These are phyloP conservation scores for Crotalus viridis DNA, from an alignment of 2,113 vertebrate species.

Conservation along the genomic window DNA sequence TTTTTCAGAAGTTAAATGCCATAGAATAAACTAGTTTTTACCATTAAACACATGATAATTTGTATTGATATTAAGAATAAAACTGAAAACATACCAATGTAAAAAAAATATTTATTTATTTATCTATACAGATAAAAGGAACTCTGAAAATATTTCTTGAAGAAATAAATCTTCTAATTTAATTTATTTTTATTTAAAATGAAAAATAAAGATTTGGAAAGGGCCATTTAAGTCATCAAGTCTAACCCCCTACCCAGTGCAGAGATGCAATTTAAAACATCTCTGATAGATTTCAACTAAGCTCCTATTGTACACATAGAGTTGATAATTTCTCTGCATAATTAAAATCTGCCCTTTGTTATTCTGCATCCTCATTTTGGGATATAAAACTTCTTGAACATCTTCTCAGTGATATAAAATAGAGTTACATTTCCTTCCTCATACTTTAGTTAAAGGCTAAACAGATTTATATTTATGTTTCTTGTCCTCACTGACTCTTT, in stretches of 20 bases:
- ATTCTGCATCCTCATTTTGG: neutral
- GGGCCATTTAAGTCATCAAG: neutral
- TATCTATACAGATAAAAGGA: neutral
- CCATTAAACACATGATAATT: neutral
- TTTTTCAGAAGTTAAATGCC: neutral
- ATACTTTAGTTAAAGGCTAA: neutral
- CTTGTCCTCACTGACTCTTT: neutral
- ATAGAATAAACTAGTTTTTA: neutral
- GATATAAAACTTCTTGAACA: neutral
- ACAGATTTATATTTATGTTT: neutral
- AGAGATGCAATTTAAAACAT: neutral
- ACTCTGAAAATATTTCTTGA: neutral
- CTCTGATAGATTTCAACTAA: neutral
- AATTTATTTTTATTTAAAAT: neutral
- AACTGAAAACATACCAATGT: neutral
- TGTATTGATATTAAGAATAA: neutral
- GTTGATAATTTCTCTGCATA: neutral
- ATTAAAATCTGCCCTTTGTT: neutral
- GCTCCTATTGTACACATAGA: neutral
- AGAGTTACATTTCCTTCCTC: neutral
- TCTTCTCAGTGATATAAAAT: neutral
- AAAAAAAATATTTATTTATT: neutral
- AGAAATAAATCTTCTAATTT: neutral
- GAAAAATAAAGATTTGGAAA: neutral
- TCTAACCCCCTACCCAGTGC: neutral